Evolutionary conservation across 2,113 vertebrate species (phyloP), one percentile per base, ranked within the genome.

Genomic region (Prunella fulvescens): DNA sequence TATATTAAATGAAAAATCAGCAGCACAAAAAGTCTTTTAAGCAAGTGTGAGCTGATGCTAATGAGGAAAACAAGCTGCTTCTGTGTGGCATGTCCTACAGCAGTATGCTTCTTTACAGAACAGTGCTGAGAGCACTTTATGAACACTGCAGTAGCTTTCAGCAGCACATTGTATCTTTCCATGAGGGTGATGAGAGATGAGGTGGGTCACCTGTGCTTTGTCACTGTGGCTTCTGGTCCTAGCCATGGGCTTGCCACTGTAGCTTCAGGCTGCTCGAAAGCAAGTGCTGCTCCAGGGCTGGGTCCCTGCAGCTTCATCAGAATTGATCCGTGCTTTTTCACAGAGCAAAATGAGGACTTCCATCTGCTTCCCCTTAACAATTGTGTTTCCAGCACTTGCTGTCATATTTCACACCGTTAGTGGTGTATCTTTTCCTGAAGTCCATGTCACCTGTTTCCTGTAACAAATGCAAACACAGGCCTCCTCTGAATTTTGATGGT

Each of bases 171-270:
- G 24, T 56, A 3, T 45, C 15, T 40, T 74, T 66, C 37, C 11
- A 2, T 22, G 26, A 19, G 10, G 44, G 8, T 2, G 1, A 31
- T 51, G 25, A 25, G 42, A 17, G 62, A 7, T 25, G 40, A 33
- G 1, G 3, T 4, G 15, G 19, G 31, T 48, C 16, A 1, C 8
- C 1, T 2, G 0, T 69, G 23, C 28, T 78, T 40, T 83, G 19
- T 58, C 22, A 3, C 3, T 64, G 14, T 35, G 29, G 56, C 56
- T 54, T 69, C 24, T 35, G 3, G 23, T 15, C 33, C 28, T 33
- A 23, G 31, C 16, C 28, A 3, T 0, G 6, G 73, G 17, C 35
- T 84, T 31, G 11, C 47, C 33, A 15, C 0, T 45, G 51, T 23
- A 40, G 7, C 70, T 50, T 54, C 53, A 33, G 7, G 0, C 7